phyloP scores from a whole-genome alignment of 2,888 invertebrate species.

The Lasioglossum zephyrum region DNA sequence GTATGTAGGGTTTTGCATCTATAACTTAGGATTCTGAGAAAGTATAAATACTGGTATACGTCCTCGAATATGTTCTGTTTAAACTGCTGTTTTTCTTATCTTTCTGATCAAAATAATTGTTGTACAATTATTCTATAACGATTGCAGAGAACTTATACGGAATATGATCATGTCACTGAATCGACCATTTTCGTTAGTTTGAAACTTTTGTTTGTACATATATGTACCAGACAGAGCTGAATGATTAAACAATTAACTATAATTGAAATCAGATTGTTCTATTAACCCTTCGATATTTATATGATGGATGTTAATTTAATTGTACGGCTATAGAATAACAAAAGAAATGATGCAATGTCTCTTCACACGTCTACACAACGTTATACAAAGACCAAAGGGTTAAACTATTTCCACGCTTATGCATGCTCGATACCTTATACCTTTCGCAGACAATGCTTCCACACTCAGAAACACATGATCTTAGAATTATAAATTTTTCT shows the following conservation, averaged over 20 bases:
- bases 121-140: constrained; percentile 49
- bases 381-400: constrained; percentile 45
- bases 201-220: neutral
- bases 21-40: constrained; percentile 12
- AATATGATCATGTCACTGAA: neutral
- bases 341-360: neutral
- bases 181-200: constrained; percentile 7
- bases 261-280: constrained; percentile 37
- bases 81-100: constrained; percentile 14
- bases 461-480: constrained; percentile 59
- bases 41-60: neutral
- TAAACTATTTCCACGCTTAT: constrained; percentile 50
- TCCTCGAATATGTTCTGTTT: neutral
- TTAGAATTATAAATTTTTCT: constrained; percentile 18
- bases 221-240: constrained; percentile 6
- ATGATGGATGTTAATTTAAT: constrained; percentile 12
- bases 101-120: constrained; percentile 28
- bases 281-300: constrained; percentile 41
- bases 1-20: neutral
- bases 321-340: neutral
- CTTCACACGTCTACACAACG: neutral
- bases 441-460: constrained; percentile 63
- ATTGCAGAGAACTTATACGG: constrained; percentile 10
- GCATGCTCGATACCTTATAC: constrained; percentile 28
- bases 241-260: constrained; percentile 33